Evolutionary conservation across 2,888 invertebrate species (phyloP).

Genomic region (Cephus rjabovi): DNA sequence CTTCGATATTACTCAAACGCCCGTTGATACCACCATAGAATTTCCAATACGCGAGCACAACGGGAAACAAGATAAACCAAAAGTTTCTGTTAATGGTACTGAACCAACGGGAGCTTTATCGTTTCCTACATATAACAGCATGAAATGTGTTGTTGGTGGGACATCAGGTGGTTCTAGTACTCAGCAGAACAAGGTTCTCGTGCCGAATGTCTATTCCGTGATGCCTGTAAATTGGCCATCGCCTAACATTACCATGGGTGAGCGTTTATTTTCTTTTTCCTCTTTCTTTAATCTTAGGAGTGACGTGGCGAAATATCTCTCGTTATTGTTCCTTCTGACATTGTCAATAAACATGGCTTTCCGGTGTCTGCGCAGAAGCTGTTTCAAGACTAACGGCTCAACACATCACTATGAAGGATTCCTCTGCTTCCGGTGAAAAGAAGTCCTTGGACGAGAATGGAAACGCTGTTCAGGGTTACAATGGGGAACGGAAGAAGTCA

Average conservation of each 20-base stretch:
- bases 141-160: constrained; percentile 56
- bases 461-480: constrained; percentile 74
- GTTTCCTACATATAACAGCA: constrained; percentile 57
- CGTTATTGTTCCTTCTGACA: neutral
- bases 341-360: neutral
- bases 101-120: constrained; percentile 46
- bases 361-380: constrained; percentile 29
- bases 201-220: constrained; percentile 54
- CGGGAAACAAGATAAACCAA: constrained; percentile 56
- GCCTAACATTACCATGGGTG: constrained; percentile 60
- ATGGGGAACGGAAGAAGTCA: constrained; percentile 56
- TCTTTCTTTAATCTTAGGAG: neutral
- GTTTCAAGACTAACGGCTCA: constrained; percentile 46
- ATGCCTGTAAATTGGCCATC: constrained; percentile 56
- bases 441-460: constrained; percentile 85
- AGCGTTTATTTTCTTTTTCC: constrained; percentile 21
- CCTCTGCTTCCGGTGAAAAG: constrained; percentile 63
- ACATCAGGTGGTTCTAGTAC: constrained; percentile 45
- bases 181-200: constrained; percentile 48
- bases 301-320: neutral
- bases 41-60: constrained; percentile 58
- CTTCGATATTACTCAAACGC: constrained; percentile 57
- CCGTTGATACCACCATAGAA: constrained; percentile 59
- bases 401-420: constrained; percentile 49
- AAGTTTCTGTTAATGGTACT: constrained; percentile 52